Evolutionary conservation across 2,888 invertebrate genomes (phyloP), one percentile per base, ranked within the genome.

Genomic region (Macrosoma leucophasiata): DNA sequence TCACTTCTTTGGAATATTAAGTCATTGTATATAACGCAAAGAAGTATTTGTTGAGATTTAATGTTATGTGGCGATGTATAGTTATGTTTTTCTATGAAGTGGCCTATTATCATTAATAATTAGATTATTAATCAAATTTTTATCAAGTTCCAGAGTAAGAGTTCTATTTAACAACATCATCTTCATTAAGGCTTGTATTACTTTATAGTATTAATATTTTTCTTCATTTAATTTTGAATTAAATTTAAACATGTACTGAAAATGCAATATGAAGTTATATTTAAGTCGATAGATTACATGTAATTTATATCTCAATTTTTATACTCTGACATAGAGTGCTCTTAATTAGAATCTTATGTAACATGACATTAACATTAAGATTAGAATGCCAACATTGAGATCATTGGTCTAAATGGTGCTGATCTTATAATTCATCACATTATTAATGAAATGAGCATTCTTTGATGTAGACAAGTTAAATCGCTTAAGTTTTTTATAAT

Each of bases 21-120:
- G 71, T 75, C 76, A 77, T 68, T 78, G 77, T 79, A 76, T 67
- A 76, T 77, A 76, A 69, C 55, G 61, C 66, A 60, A 68, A 70
- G 68, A 65, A 66, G 68, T 55, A 52, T 63, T 69, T 71, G 66
- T 78, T 77, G 63, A 64, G 59, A 61, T 65, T 56, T 67, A 56
- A 58, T 65, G 62, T 70, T 70, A 68, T 60, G 67, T 68, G 63
- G 65, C 64, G 48, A 62, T 63, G 57, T 70, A 62, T 58, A 62
- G 59, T 64, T 64, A 62, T 44, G 51, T 64, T 62, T 64, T 59
- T 56, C 59, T 62, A 67, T 57, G 50, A 70, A 66, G 65, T 77
- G 81, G 81, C 79, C 79, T 81, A 79, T 63, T 65, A 66, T 62
- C 54, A 52, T 57, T 63, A 66, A 41, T 43, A 57, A 62, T 66